phyloP scores from a whole-genome alignment of 2,113 vertebrate genomes.

The Cyphomyrus plagiostoma region DNA sequence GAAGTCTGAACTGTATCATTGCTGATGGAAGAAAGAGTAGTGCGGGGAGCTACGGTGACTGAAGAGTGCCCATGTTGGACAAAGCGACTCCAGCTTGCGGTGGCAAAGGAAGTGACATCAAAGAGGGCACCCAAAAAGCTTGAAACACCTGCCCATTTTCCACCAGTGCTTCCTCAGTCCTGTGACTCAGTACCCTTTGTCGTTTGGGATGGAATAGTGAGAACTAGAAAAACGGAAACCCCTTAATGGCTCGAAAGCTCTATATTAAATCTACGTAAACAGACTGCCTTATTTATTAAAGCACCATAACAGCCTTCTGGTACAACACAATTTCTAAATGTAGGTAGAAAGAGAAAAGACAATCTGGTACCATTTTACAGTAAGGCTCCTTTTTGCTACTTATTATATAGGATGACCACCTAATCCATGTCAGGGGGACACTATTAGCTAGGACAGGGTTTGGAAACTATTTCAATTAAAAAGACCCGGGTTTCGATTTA shows the following conservation, averaged over 20 bases:
- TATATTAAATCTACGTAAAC: neutral
- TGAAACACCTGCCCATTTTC: neutral
- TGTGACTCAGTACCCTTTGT: neutral
- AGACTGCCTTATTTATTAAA: neutral
- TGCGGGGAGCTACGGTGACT: neutral
- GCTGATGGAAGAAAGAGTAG: neutral
- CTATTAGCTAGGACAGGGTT: too few relatives aligned
- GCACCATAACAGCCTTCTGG: neutral
- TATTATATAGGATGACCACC: too few relatives aligned
- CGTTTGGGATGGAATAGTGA: neutral
- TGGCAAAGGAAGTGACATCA: neutral
- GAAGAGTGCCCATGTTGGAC: neutral
- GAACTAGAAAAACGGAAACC: neutral
- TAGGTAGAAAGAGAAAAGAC: neutral
- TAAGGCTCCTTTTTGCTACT: neutral
- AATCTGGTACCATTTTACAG: neutral
- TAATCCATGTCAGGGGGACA: too few relatives aligned
- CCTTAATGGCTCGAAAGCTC: neutral
- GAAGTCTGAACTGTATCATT: neutral
- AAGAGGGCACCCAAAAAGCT: neutral
- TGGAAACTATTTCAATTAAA: too few relatives aligned
- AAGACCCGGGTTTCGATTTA: too few relatives aligned
- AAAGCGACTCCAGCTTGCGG: neutral
- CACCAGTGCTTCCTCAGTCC: neutral
- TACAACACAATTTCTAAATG: neutral